A percentile compares a stretch with the other conserved stretches of the same genome.
phyloP scores from a whole-genome alignment of 1,140 invertebrate genomes.

The Atta colombica region DNA sequence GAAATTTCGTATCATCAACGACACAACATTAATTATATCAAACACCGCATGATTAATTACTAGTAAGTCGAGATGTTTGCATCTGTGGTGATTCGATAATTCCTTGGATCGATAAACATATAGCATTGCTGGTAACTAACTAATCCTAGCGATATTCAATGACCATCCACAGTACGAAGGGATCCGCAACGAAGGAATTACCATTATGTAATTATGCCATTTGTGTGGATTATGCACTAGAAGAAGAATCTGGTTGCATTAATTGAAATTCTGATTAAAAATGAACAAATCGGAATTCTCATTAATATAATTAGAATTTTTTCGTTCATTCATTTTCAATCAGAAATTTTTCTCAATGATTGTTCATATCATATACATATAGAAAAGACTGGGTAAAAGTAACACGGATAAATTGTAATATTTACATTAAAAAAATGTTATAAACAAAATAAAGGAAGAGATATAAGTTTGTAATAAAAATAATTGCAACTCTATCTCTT shows the following conservation, averaged over 20 bases:
- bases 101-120: conserved; percentile 71
- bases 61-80: conserved; percentile 71
- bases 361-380: background rate
- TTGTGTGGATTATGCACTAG: background rate
- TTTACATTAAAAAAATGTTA: too few relatives aligned
- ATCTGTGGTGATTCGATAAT: conserved; percentile 71
- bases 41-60: conserved; percentile 69
- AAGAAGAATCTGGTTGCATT: too few relatives aligned
- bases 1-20: conserved; percentile 22
- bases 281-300: too few relatives aligned
- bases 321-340: too few relatives aligned
- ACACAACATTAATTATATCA: conserved; percentile 68
- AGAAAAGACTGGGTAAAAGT: too few relatives aligned
- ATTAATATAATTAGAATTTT: too few relatives aligned
- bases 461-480: too few relatives aligned
- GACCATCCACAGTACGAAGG: background rate
- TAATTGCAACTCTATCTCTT: too few relatives aligned
- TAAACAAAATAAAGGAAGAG: too few relatives aligned
- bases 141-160: conserved; percentile 21
- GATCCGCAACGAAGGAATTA: background rate
- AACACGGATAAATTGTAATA: too few relatives aligned
- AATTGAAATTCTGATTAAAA: too few relatives aligned
- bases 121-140: conserved; percentile 60
- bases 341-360: background rate
- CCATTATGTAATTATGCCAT: background rate